Percentiles rank a stretch among this genome's conserved stretches.
Conservation (phyloP, 2,888 invertebrate species). For the Drosophila lutescens region DNA sequence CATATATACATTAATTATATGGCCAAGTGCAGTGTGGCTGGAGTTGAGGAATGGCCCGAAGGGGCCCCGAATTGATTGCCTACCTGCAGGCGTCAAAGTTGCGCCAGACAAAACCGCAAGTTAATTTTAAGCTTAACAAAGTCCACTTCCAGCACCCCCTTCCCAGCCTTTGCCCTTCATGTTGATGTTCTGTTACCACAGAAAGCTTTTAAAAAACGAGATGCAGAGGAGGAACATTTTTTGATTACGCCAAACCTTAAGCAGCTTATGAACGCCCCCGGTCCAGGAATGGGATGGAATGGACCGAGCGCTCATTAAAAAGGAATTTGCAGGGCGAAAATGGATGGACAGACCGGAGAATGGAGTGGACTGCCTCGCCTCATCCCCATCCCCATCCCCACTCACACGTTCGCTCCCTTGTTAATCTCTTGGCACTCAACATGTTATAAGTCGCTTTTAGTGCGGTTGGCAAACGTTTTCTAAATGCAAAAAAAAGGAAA, state of each 20-base stretch:
- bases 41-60: background rate
- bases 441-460: slow-evolving; percentile 81
- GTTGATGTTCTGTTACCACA: slow-evolving; percentile 68
- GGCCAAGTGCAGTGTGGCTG: slow-evolving; percentile 64
- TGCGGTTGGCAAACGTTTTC: slow-evolving; percentile 76
- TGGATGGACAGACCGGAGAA: slow-evolving; percentile 12
- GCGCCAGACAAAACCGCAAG: slow-evolving; percentile 74
- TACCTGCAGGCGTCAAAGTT: slow-evolving; percentile 78
- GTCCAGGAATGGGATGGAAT: slow-evolving; percentile 38
- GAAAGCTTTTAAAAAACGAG: slow-evolving; percentile 74
- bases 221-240: slow-evolving; percentile 47
- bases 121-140: slow-evolving; percentile 80
- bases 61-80: slow-evolving; percentile 69
- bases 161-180: slow-evolving; percentile 49
- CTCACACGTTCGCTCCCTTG: slow-evolving; percentile 55
- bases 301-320: slow-evolving; percentile 76
- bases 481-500: slow-evolving; percentile 50
- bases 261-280: slow-evolving; percentile 70
- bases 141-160: slow-evolving; percentile 37
- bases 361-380: background rate
- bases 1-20: slow-evolving; percentile 74
- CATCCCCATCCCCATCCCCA: background rate
- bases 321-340: slow-evolving; percentile 70
- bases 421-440: slow-evolving; percentile 80
- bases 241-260: slow-evolving; percentile 81